phyloP scores from a whole-genome alignment of 2,888 invertebrate genomes.

The Acleris sparsana region DNA sequence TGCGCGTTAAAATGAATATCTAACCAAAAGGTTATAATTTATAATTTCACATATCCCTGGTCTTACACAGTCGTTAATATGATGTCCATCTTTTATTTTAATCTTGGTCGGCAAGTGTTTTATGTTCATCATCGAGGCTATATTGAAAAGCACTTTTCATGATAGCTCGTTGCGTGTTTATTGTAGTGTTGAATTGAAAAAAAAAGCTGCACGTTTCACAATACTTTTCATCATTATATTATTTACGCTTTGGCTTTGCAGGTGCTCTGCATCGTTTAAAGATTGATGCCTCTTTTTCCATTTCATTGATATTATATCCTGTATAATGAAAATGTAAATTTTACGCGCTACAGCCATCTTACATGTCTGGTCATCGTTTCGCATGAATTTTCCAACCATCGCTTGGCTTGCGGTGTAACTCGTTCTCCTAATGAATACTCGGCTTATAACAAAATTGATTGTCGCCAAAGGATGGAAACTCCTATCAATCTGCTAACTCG shows the following conservation, averaged over 20 bases:
- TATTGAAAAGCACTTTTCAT: slow-evolving; percentile 26
- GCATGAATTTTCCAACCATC: not conserved
- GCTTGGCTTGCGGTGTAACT: no score
- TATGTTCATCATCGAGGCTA: slow-evolving; percentile 53
- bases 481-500: slow-evolving; percentile 30
- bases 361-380: no score
- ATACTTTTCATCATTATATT: not conserved
- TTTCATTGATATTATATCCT: no score
- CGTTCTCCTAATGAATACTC: no score
- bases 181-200: not conserved
- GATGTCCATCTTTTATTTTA: slow-evolving; percentile 50
- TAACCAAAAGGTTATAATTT: slow-evolving; percentile 12
- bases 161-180: not conserved
- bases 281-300: no score
- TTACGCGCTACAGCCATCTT: no score
- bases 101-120: slow-evolving; percentile 52
- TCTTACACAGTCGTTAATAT: slow-evolving; percentile 7
- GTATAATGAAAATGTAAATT: no score
- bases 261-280: no score
- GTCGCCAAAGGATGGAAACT: not conserved
- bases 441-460: not conserved
- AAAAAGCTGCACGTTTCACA: not conserved
- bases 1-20: slow-evolving; percentile 7
- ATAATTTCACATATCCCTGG: slow-evolving; percentile 13
- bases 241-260: not conserved